Evolutionary conservation across 2,888 invertebrate species (phyloP).

Genomic region (Cordylochernes scorpioides): DNA sequence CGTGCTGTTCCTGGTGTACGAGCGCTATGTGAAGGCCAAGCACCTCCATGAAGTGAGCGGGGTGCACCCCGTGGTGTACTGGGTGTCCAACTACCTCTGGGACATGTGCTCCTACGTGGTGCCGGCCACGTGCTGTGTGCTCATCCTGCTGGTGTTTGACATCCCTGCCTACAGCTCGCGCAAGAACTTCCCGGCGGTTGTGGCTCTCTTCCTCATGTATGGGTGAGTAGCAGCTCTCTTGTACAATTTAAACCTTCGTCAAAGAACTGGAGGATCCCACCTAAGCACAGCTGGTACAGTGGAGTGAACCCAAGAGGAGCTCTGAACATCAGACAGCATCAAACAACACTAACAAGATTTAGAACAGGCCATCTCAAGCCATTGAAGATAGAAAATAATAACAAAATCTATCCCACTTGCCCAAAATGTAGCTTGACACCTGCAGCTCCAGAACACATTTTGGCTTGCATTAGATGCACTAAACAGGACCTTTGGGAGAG

Average conservation of each 20-base stretch:
- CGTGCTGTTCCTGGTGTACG: conserved; percentile 45
- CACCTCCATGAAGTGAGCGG: conserved; percentile 50
- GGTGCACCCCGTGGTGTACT: conserved; percentile 43
- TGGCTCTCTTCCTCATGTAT: conserved; percentile 25
- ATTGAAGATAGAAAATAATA: too few species aligned
- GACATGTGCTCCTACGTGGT: conserved; percentile 40
- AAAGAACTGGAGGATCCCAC: too few species aligned
- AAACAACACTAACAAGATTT: too few species aligned
- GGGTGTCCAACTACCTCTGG: conserved; percentile 42
- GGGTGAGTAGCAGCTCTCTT: conserved; percentile 23
- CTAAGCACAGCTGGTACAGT: too few species aligned
- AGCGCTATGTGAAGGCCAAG: conserved; percentile 42
- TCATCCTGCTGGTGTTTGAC: conserved; percentile 45
- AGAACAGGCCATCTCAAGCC: too few species aligned
- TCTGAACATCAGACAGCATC: too few species aligned
- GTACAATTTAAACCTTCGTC: not conserved
- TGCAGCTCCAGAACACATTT: too few species aligned
- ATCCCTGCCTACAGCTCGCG: conserved; percentile 45
- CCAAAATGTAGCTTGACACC: too few species aligned
- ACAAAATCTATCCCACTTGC: too few species aligned
- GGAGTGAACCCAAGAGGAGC: too few species aligned
- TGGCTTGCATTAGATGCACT: too few species aligned
- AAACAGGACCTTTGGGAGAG: too few species aligned
- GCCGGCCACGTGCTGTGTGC: conserved; percentile 33
- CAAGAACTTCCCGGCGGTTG: conserved; percentile 41